Percentiles rank a stretch among this genome's conserved stretches.
Conservation (phyloP, 1,140 invertebrate species). For the Druon quercuslanigerum region DNA sequence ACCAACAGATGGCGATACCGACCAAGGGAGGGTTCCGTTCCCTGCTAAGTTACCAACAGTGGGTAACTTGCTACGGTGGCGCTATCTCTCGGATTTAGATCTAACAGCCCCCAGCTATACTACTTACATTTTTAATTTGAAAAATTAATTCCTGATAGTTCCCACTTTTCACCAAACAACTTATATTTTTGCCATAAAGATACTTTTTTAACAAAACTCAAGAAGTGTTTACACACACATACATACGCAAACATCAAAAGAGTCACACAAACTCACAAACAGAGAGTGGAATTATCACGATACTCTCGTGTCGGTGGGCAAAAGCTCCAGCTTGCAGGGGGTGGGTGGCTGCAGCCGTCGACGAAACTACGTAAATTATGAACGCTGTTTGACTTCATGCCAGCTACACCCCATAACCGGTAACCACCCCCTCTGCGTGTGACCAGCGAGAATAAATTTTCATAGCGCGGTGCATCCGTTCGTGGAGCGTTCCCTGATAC, state of each 20-base stretch:
- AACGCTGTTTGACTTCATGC: slow-evolving; percentile 71
- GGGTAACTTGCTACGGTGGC: no score
- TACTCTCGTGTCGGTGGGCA: slow-evolving; percentile 39
- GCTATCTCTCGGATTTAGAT: no score
- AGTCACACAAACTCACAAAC: slow-evolving; percentile 30
- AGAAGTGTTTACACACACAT: neutral
- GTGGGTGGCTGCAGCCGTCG: slow-evolving; percentile 49
- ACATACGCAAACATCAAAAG: neutral
- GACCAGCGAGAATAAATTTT: slow-evolving; percentile 62
- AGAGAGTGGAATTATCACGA: slow-evolving; percentile 60
- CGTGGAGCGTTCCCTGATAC: slow-evolving; percentile 40
- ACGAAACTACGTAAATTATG: slow-evolving; percentile 70
- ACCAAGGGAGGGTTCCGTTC: no score
- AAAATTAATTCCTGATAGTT: no score
- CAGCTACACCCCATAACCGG: slow-evolving; percentile 64
- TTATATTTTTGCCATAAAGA: no score
- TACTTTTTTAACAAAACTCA: no score
- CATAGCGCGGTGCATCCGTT: slow-evolving; percentile 47
- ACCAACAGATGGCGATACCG: no score
- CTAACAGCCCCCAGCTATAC: no score
- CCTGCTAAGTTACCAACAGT: no score
- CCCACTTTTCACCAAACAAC: no score
- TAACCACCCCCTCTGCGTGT: slow-evolving; percentile 43
- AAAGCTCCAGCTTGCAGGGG: slow-evolving; percentile 8
- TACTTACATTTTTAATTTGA: no score